Evolutionary conservation across 2,888 invertebrate genomes (phyloP), one percentile per base, ranked within the genome.

Genomic region (Biston stratarius): DNA sequence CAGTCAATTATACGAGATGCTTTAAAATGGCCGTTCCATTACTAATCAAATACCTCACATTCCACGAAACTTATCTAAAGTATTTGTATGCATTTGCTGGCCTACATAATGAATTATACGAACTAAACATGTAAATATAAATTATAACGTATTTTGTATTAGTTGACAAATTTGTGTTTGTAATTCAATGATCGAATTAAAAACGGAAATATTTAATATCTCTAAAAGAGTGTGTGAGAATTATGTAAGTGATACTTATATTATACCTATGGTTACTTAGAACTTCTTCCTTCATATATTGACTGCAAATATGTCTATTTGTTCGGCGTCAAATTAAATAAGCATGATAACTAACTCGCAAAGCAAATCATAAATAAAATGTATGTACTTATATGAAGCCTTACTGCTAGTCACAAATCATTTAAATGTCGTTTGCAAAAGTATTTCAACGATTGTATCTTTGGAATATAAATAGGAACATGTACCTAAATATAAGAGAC

Each of bases 1-100:
- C 72, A 77, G 83, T 83, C 83, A 85, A 82, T 84, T 82, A 83
- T 55, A 67, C 48, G 72, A 76, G 36, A 62, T 76, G 82, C 84
- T 83, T 84, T 83, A 83, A 83, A 64, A 63, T 69, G 59, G 73
- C 75, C 74, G 76, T 74, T 74, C 70, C 71, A 77, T 55, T 48
- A 48, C 51, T 33, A 48, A 69, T 53, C 36, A 8, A 63, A 60
- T 67, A 60, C 62, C 62, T 67, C 59, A 75, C 77, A 82, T 78
- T 73, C 77, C 74, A 49, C 11, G 44, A 51, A 55, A 33, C 36
- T 42, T 51, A 47, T 47, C 52, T 62, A 61, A 61, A 52, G 60
- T 57, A 69, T 69, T 53, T 48, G 14, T 63, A 44, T 60, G 59
- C 53, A 60, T 63, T 60, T 59, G 15, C 2, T 48, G 66, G 56